Conservation (phyloP, 2,888 invertebrate genomes). For the Meandrusa payeni region DNA sequence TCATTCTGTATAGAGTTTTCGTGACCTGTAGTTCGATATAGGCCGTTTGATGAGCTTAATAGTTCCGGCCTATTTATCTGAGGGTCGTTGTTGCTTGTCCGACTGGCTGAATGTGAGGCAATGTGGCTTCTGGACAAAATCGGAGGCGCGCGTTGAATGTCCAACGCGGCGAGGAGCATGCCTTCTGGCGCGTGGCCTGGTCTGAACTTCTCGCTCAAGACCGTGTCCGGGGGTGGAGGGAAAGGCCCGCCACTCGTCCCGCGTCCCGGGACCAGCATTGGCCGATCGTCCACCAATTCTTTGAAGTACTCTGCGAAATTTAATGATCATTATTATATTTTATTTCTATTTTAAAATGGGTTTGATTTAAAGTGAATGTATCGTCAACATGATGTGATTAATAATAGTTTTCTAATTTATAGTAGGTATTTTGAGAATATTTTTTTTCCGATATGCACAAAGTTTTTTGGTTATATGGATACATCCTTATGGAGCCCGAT, state of each 20-base stretch:
- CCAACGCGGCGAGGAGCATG: slow-evolving; percentile 27
- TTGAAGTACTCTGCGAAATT: slow-evolving; percentile 59
- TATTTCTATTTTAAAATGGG: too few species aligned
- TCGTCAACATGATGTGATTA: too few species aligned
- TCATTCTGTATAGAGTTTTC: slow-evolving; percentile 23
- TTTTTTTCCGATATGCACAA: too few species aligned
- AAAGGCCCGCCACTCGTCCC: slow-evolving; percentile 37
- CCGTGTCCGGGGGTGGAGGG: slow-evolving; percentile 37
- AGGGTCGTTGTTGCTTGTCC: slow-evolving; percentile 17
- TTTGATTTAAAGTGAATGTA: too few species aligned
- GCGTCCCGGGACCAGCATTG: slow-evolving; percentile 47
- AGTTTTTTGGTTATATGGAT: too few species aligned
- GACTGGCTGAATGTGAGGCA: slow-evolving; percentile 54
- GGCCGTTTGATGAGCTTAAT: slow-evolving; percentile 44
- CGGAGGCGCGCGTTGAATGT: slow-evolving; percentile 26
- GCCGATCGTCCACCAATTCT: slow-evolving; percentile 58
- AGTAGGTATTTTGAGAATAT: too few species aligned
- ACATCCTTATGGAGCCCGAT: too few species aligned
- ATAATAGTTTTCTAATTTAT: too few species aligned
- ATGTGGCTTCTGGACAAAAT: slow-evolving; percentile 49
- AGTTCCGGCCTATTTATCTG: slow-evolving; percentile 23
- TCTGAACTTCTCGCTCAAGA: slow-evolving; percentile 31
- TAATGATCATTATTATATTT: too few species aligned
- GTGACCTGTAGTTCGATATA: too few species aligned
- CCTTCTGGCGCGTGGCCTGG: slow-evolving; percentile 33